Base-by-base conservation (phyloP, 2,797 vertebrate genomes). In the Luscinia megarhynchos region DNA sequence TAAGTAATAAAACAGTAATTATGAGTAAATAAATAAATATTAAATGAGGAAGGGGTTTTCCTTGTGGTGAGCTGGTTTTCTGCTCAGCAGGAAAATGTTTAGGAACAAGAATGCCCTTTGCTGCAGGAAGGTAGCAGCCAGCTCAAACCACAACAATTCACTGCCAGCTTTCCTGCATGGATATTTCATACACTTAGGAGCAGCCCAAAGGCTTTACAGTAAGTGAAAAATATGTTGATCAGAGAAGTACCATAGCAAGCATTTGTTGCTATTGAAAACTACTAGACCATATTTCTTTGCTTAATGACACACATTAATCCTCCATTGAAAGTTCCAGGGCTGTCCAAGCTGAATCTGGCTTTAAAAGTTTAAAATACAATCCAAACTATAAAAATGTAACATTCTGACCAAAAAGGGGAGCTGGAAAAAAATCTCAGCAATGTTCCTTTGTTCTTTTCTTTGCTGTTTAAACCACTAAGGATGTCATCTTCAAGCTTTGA, bases 181-280 rank as follows among this genome's bases (percentile, higher is more conserved):
- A 19, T 85, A 80, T 81, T 86, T 89, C 12, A 32, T 69, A 67
- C 16, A 69, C 61, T 78, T 86, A 34, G 34, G 29, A 92, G 8
- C 40, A 59, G 20, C 62, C 51, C 53, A 90, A 69, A 92, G 62
- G 23, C 69, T 92, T 82, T 70, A 67, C 30, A 91, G 58, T 63
- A 55, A 80, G n/a, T 85, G 72, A 91, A 88, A 93, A 94, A 87
- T 59, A 89, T 14, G 30, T 58, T 88, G 51, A 61, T 69, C 69
- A 84, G 58, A 84, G 58, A 91, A 93, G 45, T 81, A 73, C 75
- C 51, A 66, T 66, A 62, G 66, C 79, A 92, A 91, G 73, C 43
- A 87, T 94, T 95, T 87, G 93, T 81, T 95, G 79, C 91, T 90
- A 69, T 88, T 91, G 84, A 95, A 94, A 94, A 91, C 48, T 81